Evolutionary conservation across 2,797 vertebrate species (phyloP), one percentile per base, ranked within the genome.

Genomic region (Sebastes goodei): DNA sequence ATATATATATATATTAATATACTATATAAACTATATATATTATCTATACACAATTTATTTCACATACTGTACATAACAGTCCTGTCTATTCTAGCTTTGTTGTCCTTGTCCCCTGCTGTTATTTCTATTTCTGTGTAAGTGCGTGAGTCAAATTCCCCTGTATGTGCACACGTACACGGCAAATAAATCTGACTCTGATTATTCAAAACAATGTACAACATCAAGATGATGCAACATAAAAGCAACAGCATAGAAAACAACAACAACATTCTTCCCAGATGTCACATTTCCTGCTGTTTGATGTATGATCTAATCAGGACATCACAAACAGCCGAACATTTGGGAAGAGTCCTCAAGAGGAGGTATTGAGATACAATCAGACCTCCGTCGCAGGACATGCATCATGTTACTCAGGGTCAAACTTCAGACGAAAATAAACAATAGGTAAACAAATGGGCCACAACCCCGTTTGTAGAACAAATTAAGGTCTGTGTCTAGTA

Each of bases 381-480:
- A 79, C 35, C 65, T 30, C 35, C 0, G 1, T 32, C 2, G 10
- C 60, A 60, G 68, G 23, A 63, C 57, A 68, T 0, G 4, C 7
- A 14, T 5, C 10, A 49, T 7, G 21, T 29, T n/a, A 30, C 10
- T 71, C 1, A 12, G 1, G 63, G 49, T 61, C 49, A 33, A 10
- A 27, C 8, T 6, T 7, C 14, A 15, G 10, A 74, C 46, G 11
- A 55, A 80, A 74, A 78, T 17, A 80, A 85, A 93, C 88, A 90
- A 88, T 78, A 35, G 66, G 42, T 15, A 29, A 14, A 78, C 21
- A 55, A 66, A 83, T 14, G n/a, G 62, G 74, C 33, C 55, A 76
- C 35, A 30, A 17, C 8, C 29, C 30, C 1, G 3, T 64, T 56
- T 74, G 55, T 17, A 2, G 11, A 69, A 81, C 15, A 27, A 52